These are phyloP conservation scores for Muscina levida DNA, from an alignment of 2,888 invertebrate genomes.

Conservation along the genomic window DNA sequence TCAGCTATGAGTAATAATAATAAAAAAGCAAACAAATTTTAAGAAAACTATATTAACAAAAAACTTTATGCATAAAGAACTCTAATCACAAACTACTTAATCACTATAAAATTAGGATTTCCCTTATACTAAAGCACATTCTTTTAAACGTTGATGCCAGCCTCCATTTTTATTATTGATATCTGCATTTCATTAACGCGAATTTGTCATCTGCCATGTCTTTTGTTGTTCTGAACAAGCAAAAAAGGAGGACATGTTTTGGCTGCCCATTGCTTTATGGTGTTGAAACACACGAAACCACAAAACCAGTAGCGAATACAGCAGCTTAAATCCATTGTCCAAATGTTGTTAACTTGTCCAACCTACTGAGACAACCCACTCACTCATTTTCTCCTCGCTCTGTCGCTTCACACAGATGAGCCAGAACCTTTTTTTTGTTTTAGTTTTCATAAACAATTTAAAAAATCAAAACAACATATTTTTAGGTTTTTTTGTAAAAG, in stretches of 20 bases:
- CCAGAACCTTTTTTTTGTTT: conserved; percentile 10
- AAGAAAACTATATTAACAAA: background rate
- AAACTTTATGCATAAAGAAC: too few species aligned
- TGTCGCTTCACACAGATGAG: background rate
- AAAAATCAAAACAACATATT: conserved; percentile 34
- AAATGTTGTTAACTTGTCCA: conserved; percentile 65
- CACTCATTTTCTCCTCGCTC: conserved; percentile 11
- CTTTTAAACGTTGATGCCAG: too few species aligned
- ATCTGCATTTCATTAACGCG: background rate
- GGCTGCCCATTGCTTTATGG: background rate
- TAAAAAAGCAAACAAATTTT: background rate
- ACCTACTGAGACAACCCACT: conserved; percentile 61
- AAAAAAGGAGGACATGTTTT: background rate
- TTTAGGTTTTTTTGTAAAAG: conserved; percentile 30
- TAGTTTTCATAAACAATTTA: background rate
- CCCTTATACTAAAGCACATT: too few species aligned
- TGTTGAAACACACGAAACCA: background rate
- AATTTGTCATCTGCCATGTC: background rate
- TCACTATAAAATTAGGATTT: too few species aligned
- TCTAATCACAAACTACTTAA: too few species aligned
- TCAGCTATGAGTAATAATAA: background rate
- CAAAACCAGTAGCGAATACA: conserved; percentile 61
- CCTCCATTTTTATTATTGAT: background rate
- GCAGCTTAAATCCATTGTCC: conserved; percentile 53
- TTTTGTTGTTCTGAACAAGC: too few species aligned